Evolutionary conservation across 53 echinoderm and acorn worm genomes (phyloP), one percentile per base, ranked within the genome.

Genomic region (Zoroaster sp.): DNA sequence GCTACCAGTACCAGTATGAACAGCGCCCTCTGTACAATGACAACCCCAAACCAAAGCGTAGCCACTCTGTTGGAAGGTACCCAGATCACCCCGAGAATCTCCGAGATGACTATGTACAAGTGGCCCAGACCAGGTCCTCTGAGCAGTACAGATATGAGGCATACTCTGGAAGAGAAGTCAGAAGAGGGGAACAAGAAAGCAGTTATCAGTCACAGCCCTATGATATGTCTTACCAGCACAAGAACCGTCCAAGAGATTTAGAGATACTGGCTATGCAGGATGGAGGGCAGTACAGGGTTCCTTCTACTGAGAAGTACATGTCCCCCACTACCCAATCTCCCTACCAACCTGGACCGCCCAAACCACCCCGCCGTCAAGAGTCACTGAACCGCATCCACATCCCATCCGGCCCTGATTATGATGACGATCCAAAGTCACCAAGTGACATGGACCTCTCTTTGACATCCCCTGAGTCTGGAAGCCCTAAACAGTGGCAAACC

Each of bases 351-450:
- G 94, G 94, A 45, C 95, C 95, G 1, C 97, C 97, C 7, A 97
- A 97, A 82, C 97, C 97, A 83, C 97, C 97, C 40, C 92, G 97
- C 18, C 88, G 97, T 41, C 95, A 97, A 40, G 90, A 97, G 83
- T 97, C 97, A 31, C 75, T 94, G 70, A 97, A 97, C 75, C 93
- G 92, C 43, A 91, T 97, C 32, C 93, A 92, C 66, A 95, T 95
- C 68, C 95, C 95, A 3, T 93, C 93, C 41, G 91, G 91, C 21
- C 91, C 90, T 15, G 82, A 89, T 82, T 82, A 89, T 73, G 90
- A 89, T 35, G 88, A 89, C 21, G 80, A 89, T 31, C 47, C 90
- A 38, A 89, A 38, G 35, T 81, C 90, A 9, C 71, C 79, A 14
- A 89, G 81, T 71, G 90, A 85, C 35, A 36, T 44, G 69, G 85